A percentile compares a stretch with the other conserved stretches of the same genome.
These are phyloP conservation scores for Amiota minor DNA, from an alignment of 2,888 invertebrate species.

Conservation along the genomic window DNA sequence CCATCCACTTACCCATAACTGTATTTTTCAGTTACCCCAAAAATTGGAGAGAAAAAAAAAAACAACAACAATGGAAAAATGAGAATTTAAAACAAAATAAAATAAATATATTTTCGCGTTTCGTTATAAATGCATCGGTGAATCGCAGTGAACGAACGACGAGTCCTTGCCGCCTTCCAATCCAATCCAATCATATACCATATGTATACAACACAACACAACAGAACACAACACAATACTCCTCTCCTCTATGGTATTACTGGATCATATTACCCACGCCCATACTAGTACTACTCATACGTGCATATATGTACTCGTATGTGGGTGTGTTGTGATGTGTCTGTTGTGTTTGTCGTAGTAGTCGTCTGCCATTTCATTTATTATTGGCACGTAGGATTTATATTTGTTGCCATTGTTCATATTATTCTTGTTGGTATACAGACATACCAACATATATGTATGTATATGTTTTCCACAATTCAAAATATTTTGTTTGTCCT, in stretches of 20 bases:
- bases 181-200: neutral
- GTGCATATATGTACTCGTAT: neutral
- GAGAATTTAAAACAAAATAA: no score
- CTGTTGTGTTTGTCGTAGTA: no score
- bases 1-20: no score
- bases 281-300: neutral
- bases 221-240: no score
- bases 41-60: no score
- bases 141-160: neutral
- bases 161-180: slow-evolving; percentile 1
- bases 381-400: slow-evolving; percentile 68
- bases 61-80: no score
- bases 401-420: slow-evolving; percentile 39
- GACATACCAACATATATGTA: neutral
- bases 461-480: neutral
- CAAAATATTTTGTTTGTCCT: no score
- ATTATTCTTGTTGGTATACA: slow-evolving; percentile 1
- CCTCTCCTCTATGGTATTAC: no score
- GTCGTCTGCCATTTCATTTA: slow-evolving; percentile 27
- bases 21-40: no score
- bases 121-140: slow-evolving; percentile 25
- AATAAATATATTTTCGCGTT: slow-evolving; percentile 20
- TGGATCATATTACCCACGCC: no score
- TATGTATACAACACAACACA: no score
- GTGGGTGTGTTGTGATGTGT: neutral